phyloP scores from a whole-genome alignment of 2,797 vertebrate species.

The Zalophus californianus region DNA sequence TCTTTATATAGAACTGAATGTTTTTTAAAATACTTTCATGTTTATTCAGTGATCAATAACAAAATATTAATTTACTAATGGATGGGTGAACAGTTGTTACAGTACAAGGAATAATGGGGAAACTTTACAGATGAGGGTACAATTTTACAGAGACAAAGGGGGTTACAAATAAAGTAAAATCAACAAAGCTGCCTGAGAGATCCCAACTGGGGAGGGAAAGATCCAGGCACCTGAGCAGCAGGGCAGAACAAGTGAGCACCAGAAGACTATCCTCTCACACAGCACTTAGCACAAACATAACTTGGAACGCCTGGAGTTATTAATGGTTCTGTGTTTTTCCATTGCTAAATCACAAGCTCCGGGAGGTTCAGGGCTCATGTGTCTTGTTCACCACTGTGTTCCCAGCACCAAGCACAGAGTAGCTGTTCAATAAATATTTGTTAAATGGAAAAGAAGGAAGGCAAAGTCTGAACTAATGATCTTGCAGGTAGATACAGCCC shows the following conservation, averaged over 20 bases:
- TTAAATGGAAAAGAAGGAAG: background rate
- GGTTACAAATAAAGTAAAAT: constrained; percentile 7
- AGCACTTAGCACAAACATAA: background rate
- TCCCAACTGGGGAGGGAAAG: background rate
- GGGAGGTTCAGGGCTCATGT: background rate
- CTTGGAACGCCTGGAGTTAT: background rate
- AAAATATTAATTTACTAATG: constrained; percentile 76
- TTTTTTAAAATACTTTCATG: constrained; percentile 64
- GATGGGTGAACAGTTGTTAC: constrained; percentile 10
- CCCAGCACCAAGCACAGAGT: background rate
- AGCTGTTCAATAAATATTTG: constrained; percentile 47
- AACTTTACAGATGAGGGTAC: constrained; percentile 35
- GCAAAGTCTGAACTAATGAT: background rate
- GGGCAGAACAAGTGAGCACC: background rate
- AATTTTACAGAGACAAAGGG: background rate
- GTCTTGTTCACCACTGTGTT: background rate
- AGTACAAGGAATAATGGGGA: background rate
- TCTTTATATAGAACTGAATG: constrained; percentile 45
- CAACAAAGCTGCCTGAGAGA: background rate
- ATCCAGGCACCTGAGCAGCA: background rate
- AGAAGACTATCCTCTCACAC: background rate
- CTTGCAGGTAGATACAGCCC: background rate
- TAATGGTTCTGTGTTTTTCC: background rate
- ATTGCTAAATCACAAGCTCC: background rate
- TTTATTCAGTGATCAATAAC: constrained; percentile 74